Evolutionary conservation across 2,888 invertebrate genomes (phyloP).

Genomic region (Allolobophora icterica): DNA sequence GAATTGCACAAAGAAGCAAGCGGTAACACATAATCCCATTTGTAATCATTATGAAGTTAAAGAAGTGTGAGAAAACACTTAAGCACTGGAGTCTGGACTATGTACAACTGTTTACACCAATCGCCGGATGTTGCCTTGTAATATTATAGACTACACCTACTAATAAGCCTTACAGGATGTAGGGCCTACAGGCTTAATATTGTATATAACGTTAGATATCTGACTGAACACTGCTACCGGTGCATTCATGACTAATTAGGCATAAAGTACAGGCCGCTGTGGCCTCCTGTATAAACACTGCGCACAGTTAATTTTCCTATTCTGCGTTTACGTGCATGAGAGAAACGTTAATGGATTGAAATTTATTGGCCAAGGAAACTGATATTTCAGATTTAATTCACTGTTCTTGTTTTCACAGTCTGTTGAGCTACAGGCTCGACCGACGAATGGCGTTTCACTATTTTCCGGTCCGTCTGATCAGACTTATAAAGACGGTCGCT

Average conservation of each 20-base stretch:
- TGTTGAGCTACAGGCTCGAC: neutral
- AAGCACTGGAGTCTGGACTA: neutral
- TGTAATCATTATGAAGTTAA: neutral
- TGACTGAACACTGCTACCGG: neutral
- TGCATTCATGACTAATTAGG: neutral
- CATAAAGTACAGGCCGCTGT: neutral
- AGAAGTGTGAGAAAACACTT: neutral
- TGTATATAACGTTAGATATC: too few relatives aligned
- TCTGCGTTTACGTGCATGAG: neutral
- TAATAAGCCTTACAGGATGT: too few relatives aligned
- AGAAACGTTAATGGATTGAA: neutral
- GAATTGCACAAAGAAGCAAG: too few relatives aligned
- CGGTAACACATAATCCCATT: too few relatives aligned
- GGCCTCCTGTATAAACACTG: neutral
- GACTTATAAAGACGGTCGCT: constrained; percentile 11
- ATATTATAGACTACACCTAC: too few relatives aligned
- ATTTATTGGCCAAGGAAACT: neutral
- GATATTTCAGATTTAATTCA: neutral
- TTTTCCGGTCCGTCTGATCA: constrained; percentile 1
- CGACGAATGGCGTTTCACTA: neutral
- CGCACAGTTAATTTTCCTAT: neutral
- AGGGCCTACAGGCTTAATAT: too few relatives aligned
- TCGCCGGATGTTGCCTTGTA: too few relatives aligned
- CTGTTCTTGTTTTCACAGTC: neutral
- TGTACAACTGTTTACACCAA: too few relatives aligned